Base-by-base conservation (phyloP, 2,888 invertebrate species). In the Vesta saturnalis region DNA sequence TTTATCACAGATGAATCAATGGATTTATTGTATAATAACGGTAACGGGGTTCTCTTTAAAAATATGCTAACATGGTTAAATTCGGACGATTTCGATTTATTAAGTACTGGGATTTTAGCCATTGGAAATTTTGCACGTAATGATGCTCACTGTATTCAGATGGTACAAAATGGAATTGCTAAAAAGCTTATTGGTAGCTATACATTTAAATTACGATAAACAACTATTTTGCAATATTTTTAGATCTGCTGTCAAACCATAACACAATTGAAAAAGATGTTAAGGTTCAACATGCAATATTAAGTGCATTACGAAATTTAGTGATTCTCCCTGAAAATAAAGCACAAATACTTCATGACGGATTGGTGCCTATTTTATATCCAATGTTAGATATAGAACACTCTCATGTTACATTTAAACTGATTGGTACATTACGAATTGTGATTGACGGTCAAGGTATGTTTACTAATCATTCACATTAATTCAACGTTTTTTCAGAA, bases 101-200 rank as follows among this genome's bases (percentile, higher is more conserved):
- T 93, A 77, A 90, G 92, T n/a, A 92, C 95, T 0, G 95, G 93
- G 0, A 91, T 95, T 1, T 85, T 96, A 71, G 94, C 95, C 0
- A 87, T 96, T 73, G 96, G 95, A 0, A 96, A 96, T 86, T 96
- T 96, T 83, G 96, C 96, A 0, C 86, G 96, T 49, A 92, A 92
- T 73, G 96, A 96, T 80, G 88, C 89, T 46, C 93, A 95, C 81
- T 96, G 96, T 81, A 89, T 90, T 57, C 88, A 91, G 70, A 93
- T 96, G 91, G 94, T 95, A 77, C 87, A 91, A 61, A 89, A 90
- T 74, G 91, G 92, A 23, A 89, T 95, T 56, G 92, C 92, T 79
- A 90, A 91, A 77, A 92, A 91, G 78, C 81, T 92, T 67, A 85
- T 92, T 52, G 86, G 89, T 89, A 77, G 82, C 83, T 78, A 23